Conservation (phyloP, 2,113 vertebrate genomes). For the Hypocryptadius cinnamomeus region DNA sequence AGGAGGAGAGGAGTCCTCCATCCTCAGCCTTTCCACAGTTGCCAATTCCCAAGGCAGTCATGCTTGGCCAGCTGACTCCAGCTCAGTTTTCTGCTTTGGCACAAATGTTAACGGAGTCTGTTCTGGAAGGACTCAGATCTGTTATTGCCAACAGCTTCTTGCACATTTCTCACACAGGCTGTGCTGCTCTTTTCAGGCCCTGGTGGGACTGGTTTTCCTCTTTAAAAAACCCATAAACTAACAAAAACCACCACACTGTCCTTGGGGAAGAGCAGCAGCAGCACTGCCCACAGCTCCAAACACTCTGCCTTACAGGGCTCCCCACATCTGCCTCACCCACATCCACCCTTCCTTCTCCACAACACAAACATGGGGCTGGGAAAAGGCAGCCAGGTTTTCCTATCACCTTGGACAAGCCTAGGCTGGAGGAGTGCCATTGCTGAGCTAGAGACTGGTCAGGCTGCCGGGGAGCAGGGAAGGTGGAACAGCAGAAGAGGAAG, state of each 20-base stretch:
- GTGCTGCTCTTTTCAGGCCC: background rate
- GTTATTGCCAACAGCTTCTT: background rate
- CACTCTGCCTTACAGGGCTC: background rate
- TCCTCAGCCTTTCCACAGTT: background rate
- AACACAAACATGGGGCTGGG: background rate
- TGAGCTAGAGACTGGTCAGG: background rate
- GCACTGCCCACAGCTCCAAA: background rate
- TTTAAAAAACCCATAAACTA: background rate
- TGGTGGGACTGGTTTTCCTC: background rate
- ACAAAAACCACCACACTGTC: background rate
- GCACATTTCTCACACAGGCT: background rate
- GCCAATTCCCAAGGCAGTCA: background rate
- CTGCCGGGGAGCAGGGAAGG: accelerated
- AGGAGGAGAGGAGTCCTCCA: background rate
- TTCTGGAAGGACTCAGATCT: background rate
- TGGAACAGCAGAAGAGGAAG: background rate
- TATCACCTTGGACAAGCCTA: background rate
- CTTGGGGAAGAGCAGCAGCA: background rate
- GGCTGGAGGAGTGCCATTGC: background rate
- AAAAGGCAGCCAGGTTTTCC: background rate
- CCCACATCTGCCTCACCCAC: background rate
- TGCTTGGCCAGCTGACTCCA: background rate
- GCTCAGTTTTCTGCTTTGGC: background rate
- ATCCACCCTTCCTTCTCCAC: background rate
- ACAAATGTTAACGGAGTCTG: background rate